phyloP scores from a whole-genome alignment of 2,888 invertebrate genomes.

The Morpho achilles region DNA sequence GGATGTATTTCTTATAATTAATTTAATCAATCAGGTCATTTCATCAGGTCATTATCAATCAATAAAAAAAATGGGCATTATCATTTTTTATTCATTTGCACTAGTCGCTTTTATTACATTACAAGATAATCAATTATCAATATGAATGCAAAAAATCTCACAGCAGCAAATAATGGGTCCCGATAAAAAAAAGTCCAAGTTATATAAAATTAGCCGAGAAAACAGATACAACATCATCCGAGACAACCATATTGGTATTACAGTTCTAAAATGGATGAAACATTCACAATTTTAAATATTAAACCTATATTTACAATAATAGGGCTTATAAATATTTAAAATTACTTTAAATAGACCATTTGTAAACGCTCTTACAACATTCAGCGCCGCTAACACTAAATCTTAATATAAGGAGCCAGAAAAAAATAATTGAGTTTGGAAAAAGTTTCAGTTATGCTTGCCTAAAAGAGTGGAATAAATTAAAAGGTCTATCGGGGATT shows the following conservation, averaged over 20 bases:
- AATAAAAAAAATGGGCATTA: constrained; percentile 35
- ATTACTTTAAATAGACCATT: constrained; percentile 36
- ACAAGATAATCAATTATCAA: constrained; percentile 13
- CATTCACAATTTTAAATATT: constrained; percentile 72
- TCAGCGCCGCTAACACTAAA: neutral
- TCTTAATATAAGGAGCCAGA: neutral
- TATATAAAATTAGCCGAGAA: constrained; percentile 25
- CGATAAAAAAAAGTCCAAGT: constrained; percentile 34
- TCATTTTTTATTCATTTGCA: constrained; percentile 62
- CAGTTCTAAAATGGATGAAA: constrained; percentile 48
- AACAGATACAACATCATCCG: constrained; percentile 26
- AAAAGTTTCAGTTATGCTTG: neutral
- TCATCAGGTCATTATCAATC: too few species aligned
- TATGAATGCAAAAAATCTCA: constrained; percentile 18
- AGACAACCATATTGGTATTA: constrained; percentile 20
- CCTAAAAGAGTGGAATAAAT: constrained; percentile 33
- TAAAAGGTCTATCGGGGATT: constrained; percentile 18
- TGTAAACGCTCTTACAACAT: constrained; percentile 48
- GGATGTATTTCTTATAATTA: too few species aligned
- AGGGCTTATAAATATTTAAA: constrained; percentile 56
- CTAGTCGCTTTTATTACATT: constrained; percentile 38
- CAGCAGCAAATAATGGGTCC: constrained; percentile 16
- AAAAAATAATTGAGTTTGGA: neutral
- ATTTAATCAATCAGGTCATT: too few species aligned
- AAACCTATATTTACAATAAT: constrained; percentile 72